Evolutionary conservation across 1,140 invertebrate species (phyloP).

Genomic region (Planococcus citri): DNA sequence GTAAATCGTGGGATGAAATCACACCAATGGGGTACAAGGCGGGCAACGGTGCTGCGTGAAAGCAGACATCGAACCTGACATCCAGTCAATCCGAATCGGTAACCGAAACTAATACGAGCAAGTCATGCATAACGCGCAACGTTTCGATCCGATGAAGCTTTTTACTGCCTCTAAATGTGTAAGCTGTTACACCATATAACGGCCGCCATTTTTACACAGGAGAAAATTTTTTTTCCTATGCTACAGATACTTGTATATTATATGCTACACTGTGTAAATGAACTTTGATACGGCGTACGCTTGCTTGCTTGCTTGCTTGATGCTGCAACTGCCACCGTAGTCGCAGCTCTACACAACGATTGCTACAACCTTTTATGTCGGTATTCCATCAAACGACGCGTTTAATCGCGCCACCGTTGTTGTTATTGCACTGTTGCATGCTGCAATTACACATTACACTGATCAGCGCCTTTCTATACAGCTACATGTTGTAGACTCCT

Average conservation of each 20-base stretch:
- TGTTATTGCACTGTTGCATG: no score
- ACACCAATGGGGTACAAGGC: not conserved
- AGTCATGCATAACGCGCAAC: not conserved
- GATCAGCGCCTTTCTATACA: no score
- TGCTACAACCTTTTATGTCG: not conserved
- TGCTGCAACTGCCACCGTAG: no score
- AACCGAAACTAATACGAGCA: not conserved
- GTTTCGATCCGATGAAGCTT: not conserved
- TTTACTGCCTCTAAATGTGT: not conserved
- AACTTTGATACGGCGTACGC: not conserved
- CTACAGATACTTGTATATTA: no score
- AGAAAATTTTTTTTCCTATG: not conserved
- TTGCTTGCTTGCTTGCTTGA: no score
- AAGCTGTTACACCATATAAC: not conserved
- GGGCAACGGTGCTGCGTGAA: not conserved
- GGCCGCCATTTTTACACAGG: not conserved
- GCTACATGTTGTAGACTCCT: no score
- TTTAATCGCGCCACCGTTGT: not conserved
- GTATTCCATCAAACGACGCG: not conserved
- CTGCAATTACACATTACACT: no score
- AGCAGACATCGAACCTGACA: slow-evolving; percentile 5
- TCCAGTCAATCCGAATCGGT: slow-evolving; percentile 1
- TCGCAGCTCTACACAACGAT: no score
- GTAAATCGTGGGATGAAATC: slow-evolving; percentile 6
- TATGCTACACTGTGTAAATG: not conserved